Evolutionary conservation across 2,797 vertebrate genomes (phyloP).

Genomic region (Fistularia commersonii): DNA sequence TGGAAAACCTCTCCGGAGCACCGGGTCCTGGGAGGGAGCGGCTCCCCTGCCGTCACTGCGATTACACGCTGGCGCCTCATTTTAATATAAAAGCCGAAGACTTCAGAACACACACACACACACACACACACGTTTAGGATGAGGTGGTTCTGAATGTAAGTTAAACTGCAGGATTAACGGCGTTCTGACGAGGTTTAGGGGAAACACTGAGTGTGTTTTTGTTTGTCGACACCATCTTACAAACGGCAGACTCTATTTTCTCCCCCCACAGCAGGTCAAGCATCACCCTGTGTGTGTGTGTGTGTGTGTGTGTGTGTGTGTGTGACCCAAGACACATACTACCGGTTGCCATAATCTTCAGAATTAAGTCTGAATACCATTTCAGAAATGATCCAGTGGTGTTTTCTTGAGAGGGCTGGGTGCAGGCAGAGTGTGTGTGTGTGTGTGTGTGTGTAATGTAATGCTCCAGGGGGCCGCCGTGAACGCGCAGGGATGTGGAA

Average conservation of each 20-base stretch:
- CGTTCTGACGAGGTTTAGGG: too few relatives aligned
- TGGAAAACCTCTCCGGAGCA: too few relatives aligned
- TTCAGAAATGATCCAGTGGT: not conserved
- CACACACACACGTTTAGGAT: too few relatives aligned
- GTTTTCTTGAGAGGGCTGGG: too few relatives aligned
- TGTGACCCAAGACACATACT: constrained; percentile 40
- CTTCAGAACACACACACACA: constrained; percentile 11
- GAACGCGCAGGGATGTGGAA: not conserved
- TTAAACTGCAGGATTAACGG: constrained; percentile 17
- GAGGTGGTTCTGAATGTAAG: too few relatives aligned
- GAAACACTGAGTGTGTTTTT: constrained; percentile 1
- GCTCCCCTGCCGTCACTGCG: constrained; percentile 9
- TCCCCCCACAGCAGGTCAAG: constrained; percentile 24
- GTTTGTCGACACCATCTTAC: constrained; percentile 14
- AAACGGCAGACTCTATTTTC: constrained; percentile 47
- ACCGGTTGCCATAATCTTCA: constrained; percentile 49
- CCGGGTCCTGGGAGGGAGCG: too few relatives aligned
- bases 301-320: too few relatives aligned
- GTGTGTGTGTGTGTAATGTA: constrained; percentile 4
- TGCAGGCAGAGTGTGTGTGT: too few relatives aligned
- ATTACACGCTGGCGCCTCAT: constrained; percentile 24
- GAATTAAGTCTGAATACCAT: too few relatives aligned
- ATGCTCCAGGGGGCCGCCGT: constrained; percentile 23
- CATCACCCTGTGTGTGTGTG: constrained; percentile 17
- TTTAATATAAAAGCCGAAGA: constrained; percentile 16